Conservation (phyloP, 1,140 invertebrate species). For the Parasteatoda tepidariorum region DNA sequence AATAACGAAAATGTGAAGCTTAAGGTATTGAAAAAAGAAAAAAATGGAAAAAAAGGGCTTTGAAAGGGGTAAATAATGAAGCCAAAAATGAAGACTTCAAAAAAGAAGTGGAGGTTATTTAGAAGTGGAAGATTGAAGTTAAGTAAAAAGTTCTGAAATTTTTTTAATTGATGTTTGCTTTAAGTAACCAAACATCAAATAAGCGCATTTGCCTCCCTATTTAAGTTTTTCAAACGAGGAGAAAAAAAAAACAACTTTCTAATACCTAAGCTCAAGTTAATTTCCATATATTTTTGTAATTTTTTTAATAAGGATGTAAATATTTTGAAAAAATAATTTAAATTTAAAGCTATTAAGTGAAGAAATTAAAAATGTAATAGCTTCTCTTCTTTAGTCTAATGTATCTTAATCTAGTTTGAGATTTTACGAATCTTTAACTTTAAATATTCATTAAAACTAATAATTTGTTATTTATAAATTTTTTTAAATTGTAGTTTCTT, state of each 20-base stretch:
- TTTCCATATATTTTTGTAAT: background rate
- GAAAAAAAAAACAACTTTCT: background rate
- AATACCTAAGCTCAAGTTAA: background rate
- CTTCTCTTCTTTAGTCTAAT: too few species aligned
- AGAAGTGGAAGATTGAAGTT: constrained; percentile 58
- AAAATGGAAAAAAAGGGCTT: constrained; percentile 3
- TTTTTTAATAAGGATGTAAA: background rate
- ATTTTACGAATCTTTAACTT: too few species aligned
- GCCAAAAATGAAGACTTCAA: constrained; percentile 34
- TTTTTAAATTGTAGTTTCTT: too few species aligned
- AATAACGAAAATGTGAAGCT: constrained; percentile 23
- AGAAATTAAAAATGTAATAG: too few species aligned
- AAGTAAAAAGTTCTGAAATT: constrained; percentile 12
- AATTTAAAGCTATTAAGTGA: too few species aligned
- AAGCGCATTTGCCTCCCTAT: constrained; percentile 33
- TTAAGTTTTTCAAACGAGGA: background rate
- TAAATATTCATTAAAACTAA: too few species aligned
- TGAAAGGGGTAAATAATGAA: constrained; percentile 22
- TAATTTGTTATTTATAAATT: too few species aligned
- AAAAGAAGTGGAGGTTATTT: constrained; percentile 37
- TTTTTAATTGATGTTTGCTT: constrained; percentile 60
- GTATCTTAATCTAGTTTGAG: too few species aligned
- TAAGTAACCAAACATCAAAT: constrained; percentile 57
- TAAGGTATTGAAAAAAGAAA: constrained; percentile 9
- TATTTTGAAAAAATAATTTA: too few species aligned